Evolutionary conservation across 2,888 invertebrate species (phyloP).

Genomic region (Aphidoletes aphidimyza): DNA sequence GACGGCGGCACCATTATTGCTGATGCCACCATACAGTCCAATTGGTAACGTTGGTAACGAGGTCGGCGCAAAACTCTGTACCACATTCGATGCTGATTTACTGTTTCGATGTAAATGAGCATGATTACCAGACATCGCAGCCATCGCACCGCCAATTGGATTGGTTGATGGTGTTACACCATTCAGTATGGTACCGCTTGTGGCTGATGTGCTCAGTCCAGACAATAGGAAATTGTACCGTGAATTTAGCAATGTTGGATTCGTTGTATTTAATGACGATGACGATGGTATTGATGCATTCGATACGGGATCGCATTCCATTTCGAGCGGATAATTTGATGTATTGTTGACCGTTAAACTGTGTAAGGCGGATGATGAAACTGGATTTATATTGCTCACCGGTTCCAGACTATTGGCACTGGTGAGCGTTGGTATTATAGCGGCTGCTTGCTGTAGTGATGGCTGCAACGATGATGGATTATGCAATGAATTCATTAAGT

Average conservation of each 20-base stretch:
- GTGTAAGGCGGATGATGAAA: neutral
- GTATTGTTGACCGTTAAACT: conserved; percentile 18
- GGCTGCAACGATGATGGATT: conserved; percentile 33
- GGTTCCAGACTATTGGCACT: neutral
- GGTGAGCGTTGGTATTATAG: conserved; percentile 40
- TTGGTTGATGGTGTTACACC: conserved; percentile 29
- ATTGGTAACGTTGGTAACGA: conserved; percentile 66
- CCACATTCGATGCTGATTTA: conserved; percentile 13
- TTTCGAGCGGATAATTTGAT: conserved; percentile 50
- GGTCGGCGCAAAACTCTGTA: conserved; percentile 63
- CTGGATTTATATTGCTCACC: conserved; percentile 42
- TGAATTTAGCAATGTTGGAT: conserved; percentile 12
- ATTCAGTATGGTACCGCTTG: neutral
- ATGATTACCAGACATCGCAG: conserved; percentile 55
- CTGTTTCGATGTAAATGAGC: conserved; percentile 57
- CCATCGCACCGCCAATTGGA: conserved; percentile 55
- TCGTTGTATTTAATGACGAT: conserved; percentile 59
- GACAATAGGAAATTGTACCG: conserved; percentile 45
- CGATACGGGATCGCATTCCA: conserved; percentile 57
- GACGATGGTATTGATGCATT: conserved; percentile 60
- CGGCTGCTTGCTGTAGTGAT: conserved; percentile 55
- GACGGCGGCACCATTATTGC: conserved; percentile 57
- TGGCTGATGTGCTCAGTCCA: conserved; percentile 17
- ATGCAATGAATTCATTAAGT: conserved; percentile 39
- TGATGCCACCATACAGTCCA: conserved; percentile 61